Evolutionary conservation across 2,797 vertebrate genomes (phyloP).

Genomic region (Leptatherina wallacei): DNA sequence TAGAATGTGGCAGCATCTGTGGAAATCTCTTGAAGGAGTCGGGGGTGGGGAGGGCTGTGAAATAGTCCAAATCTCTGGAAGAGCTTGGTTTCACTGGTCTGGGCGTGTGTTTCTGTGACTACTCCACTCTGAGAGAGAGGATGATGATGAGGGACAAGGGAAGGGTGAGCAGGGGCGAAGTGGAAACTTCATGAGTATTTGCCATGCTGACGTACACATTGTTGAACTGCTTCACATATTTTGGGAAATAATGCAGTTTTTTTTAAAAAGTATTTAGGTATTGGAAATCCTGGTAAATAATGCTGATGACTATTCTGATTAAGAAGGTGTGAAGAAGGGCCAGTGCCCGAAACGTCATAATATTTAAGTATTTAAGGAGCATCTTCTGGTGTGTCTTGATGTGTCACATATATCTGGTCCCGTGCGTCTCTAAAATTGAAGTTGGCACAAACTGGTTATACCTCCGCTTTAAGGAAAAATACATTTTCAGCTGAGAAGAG

Average conservation of each 20-base stretch:
- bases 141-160: constrained; percentile 51
- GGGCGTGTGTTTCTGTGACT: constrained; percentile 70
- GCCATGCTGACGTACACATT: constrained; percentile 68
- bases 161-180: constrained; percentile 41
- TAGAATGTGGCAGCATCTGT: constrained; percentile 77
- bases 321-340: too few relatives aligned
- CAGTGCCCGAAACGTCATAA: too few relatives aligned
- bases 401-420: not conserved
- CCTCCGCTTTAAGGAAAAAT: constrained; percentile 24
- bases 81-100: constrained; percentile 72
- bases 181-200: constrained; percentile 74
- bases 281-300: constrained; percentile 2
- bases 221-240: constrained; percentile 71
- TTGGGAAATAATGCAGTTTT: constrained; percentile 14
- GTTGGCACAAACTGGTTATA: not conserved
- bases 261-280: constrained; percentile 19
- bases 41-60: constrained; percentile 57
- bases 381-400: not conserved
- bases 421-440: not conserved
- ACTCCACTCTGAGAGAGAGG: constrained; percentile 27
- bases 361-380: too few relatives aligned
- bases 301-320: not conserved
- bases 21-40: constrained; percentile 69
- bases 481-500: constrained; percentile 4
- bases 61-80: constrained; percentile 73